Evolutionary conservation across 1,140 invertebrate species (phyloP), one percentile per base, ranked within the genome.

Genomic region (Rhyzopertha dominica): DNA sequence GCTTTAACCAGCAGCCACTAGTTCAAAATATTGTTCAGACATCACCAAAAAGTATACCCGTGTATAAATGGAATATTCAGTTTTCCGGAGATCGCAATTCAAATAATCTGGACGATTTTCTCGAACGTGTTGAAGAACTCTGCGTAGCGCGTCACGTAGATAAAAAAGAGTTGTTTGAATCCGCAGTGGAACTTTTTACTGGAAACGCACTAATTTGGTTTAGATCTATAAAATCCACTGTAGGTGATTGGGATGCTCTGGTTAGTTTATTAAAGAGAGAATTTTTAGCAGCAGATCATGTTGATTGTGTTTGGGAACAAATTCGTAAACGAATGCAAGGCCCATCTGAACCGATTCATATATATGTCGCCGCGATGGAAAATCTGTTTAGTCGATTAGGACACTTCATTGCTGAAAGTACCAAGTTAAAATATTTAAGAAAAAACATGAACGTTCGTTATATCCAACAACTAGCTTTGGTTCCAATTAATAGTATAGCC

Each of bases 151-250:
- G 29, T 4, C 25, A 32, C 18, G 25, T 46, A 31, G 20, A 28
- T 13, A 23, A 40, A 20, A 12, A 12, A 10, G 34, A 29, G 9
- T 12, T 40, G 10, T 46, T 46, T 31, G 17, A 40, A 19, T 47
- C 48, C 31, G 51, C 50, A 5, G 48, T 47, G 3, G 53, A 61
- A 14, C 51, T 65, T 18, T 63, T 63, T 49, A 37, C 43, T 1
- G 61, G 49, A n/a, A 53, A 58, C 36, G 61, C 63, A 9, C 23
- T 62, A 1, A 51, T 61, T 30, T 63, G 61, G 63, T 62, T 32
- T 20, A 24, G 59, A n/a, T 35, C 40, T 18, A 28, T 62, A 5
- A 44, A 47, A 23, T 26, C 47, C 7, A 9, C 17, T 20, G 29
- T 63, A 3, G 30, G 22, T 13, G 29, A 25, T 36, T 65, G 61